These are phyloP conservation scores for Pachypsylla venusta DNA, from an alignment of 1,140 invertebrate genomes.

Conservation along the genomic window DNA sequence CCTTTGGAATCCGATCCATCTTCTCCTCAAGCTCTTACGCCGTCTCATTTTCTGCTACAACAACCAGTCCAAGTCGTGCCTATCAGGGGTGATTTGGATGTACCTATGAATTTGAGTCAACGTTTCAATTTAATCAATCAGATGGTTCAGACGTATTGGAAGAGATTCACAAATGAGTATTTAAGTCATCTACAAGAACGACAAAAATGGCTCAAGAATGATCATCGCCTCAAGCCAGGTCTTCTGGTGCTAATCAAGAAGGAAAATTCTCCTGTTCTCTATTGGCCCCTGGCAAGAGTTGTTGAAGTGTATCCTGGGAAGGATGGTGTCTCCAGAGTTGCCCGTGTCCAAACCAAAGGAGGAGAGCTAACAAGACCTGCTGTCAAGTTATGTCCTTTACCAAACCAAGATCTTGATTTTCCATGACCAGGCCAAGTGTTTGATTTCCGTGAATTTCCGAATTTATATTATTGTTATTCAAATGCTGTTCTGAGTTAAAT, in stretches of 20 bases:
- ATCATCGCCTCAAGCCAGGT: neutral
- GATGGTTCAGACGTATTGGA: slow-evolving; percentile 14
- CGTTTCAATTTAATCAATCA: neutral
- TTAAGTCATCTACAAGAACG: slow-evolving; percentile 4
- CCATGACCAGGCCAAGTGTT: too few relatives aligned
- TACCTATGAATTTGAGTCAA: neutral
- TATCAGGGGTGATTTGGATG: too few relatives aligned
- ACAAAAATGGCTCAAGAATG: slow-evolving; percentile 1
- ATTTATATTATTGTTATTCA: too few relatives aligned
- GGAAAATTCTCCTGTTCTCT: neutral
- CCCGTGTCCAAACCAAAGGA: slow-evolving; percentile 24
- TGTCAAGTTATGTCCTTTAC: slow-evolving; percentile 15
- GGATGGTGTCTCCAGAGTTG: slow-evolving; percentile 23
- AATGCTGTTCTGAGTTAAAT: too few relatives aligned
- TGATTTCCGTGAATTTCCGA: too few relatives aligned
- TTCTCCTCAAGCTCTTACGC: neutral
- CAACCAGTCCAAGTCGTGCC: neutral
- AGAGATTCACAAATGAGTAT: slow-evolving; percentile 6
- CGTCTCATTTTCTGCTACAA: slow-evolving; percentile 8
- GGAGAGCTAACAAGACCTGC: slow-evolving; percentile 21
- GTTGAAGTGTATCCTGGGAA: slow-evolving; percentile 20
- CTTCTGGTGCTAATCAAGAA: slow-evolving; percentile 10
- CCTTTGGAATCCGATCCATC: neutral
- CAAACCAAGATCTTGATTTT: too few relatives aligned
- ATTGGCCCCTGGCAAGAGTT: slow-evolving; percentile 24